phyloP scores from a whole-genome alignment of 2,797 vertebrate species.

The Sarcoramphus papa region DNA sequence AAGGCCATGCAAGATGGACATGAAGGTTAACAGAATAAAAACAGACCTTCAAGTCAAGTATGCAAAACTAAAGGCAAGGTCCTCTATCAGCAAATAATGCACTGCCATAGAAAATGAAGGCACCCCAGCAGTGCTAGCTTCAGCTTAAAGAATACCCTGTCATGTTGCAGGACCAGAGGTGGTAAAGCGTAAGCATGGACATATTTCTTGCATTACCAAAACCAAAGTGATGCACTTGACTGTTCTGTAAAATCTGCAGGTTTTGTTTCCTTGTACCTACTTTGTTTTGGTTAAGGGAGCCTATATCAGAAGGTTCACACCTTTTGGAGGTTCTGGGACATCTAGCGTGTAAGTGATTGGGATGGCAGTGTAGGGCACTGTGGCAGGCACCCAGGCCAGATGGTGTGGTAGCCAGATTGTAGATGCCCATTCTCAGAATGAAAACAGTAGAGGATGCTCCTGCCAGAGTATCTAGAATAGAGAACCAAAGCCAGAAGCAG shows the following conservation, averaged over 20 bases:
- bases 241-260: not conserved
- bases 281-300: not conserved
- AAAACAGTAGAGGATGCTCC: not conserved
- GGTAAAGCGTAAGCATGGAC: not conserved
- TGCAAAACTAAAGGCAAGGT: not conserved
- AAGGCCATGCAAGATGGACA: not conserved
- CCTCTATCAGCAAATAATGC: not conserved
- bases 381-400: not conserved
- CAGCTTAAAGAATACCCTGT: not conserved
- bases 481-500: not conserved
- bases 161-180: not conserved
- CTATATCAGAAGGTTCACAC: not conserved
- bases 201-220: not conserved
- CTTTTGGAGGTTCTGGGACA: not conserved
- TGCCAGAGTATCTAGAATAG: not conserved
- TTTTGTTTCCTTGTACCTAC: not conserved
- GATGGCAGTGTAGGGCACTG: not conserved
- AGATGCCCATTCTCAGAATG: not conserved
- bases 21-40: not conserved
- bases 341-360: fast-evolving
- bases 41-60: not conserved
- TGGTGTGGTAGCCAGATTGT: not conserved
- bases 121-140: not conserved
- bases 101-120: not conserved
- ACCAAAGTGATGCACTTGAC: not conserved